phyloP scores from a whole-genome alignment of 2,888 invertebrate genomes.

The Pheosia tremula region DNA sequence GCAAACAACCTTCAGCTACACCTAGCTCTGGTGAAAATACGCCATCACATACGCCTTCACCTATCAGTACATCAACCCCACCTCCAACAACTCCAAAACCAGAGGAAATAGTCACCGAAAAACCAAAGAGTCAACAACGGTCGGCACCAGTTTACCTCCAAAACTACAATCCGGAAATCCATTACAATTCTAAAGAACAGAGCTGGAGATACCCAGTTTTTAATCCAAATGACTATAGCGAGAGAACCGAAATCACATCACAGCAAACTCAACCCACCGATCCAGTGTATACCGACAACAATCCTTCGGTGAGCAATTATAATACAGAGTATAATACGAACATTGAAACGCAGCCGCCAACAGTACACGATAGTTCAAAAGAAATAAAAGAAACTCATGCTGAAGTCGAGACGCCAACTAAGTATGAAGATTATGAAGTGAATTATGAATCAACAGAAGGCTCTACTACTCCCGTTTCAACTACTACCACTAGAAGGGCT shows the following conservation, averaged over 20 bases:
- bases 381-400: constrained; percentile 43
- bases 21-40: constrained; percentile 45
- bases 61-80: constrained; percentile 31
- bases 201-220: constrained; percentile 61
- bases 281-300: constrained; percentile 29
- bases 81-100: constrained; percentile 41
- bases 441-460: constrained; percentile 50
- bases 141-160: constrained; percentile 64
- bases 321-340: constrained; percentile 48
- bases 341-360: constrained; percentile 48
- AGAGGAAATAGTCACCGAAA: constrained; percentile 55
- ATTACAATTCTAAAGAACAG: constrained; percentile 64
- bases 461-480: constrained; percentile 53
- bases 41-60: constrained; percentile 22
- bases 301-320: constrained; percentile 25
- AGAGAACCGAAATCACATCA: constrained; percentile 50
- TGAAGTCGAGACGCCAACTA: constrained; percentile 48
- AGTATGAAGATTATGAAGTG: constrained; percentile 52
- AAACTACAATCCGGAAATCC: constrained; percentile 73
- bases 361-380: constrained; percentile 44
- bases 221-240: constrained; percentile 57
- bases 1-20: constrained; percentile 60
- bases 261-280: constrained; percentile 34
- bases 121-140: constrained; percentile 54
- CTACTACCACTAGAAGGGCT: constrained; percentile 62